Base-by-base conservation (phyloP, 2,113 vertebrate genomes). In the Cyanocitta stelleri region DNA sequence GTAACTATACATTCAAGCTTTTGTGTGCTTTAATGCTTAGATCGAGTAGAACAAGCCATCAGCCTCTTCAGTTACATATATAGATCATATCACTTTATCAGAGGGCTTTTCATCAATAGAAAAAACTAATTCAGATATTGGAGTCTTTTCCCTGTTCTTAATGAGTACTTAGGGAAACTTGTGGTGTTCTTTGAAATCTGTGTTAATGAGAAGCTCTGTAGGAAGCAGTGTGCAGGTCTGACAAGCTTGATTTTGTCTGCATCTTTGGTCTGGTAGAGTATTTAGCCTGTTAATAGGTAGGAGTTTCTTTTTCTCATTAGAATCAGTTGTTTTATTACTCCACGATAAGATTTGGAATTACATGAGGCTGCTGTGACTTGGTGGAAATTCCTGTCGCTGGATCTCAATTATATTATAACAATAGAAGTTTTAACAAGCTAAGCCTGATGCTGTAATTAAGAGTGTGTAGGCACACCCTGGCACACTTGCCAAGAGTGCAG, bases 361-460 rank as follows among this genome's bases (percentile, higher is more conserved):
- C 26, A 21, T 5, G 44, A 85, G 51, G 39, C 64, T 86, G 33
- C 82, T 75, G 39, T 51, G 63, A 59, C 64, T 94, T 74, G 39
- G 43, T 94, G 87, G 84, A 84, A 95, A 81, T 96, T 93, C 85
- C 67, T 94, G 83, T 81, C 14, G 0, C 82, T 62, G 48, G 66
- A 39, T 94, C 76, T 88, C 68, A 24, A 24, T 91, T 93, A 11
- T 29, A 26, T 26, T 64, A 30, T 4, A 95, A 91, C 90, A 80
- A 59, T 75, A 71, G 95, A 73, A 92, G 56, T 90, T 93, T 61
- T 92, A 94, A 88, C 76, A 78, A 91, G 59, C 62, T 85, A n/a
- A 78, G 73, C 52, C 83, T 94, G 95, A 87, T 89, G 74, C 6
- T 92, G 73, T 93, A 72, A 88, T 96, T 86, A 92, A 52, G 85